A percentile compares a stretch with the other conserved stretches of the same genome.
Evolutionary conservation across 1,140 invertebrate species (phyloP).

Genomic region (Drusus annulatus): DNA sequence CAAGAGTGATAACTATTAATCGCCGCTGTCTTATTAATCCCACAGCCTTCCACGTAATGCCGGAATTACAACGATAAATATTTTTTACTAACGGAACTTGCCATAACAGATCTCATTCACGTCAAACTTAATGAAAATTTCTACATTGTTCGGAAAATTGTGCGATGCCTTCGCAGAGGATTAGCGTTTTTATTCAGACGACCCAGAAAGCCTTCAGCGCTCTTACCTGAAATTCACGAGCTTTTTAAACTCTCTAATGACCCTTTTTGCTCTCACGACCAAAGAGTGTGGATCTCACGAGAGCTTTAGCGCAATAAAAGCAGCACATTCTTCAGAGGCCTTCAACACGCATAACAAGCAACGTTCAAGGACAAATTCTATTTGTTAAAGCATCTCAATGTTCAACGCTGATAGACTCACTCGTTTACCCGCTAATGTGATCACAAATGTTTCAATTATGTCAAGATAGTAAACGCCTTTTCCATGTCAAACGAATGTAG

Average conservation of each 20-base stretch:
- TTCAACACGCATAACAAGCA: no score
- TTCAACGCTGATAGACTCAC: no score
- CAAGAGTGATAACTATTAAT: no score
- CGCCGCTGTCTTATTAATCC: no score
- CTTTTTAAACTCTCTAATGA: constrained; percentile 31
- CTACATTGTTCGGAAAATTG: constrained; percentile 18
- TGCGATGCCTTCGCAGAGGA: not conserved
- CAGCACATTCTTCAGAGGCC: not conserved
- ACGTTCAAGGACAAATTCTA: no score
- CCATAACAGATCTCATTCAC: constrained; percentile 23
- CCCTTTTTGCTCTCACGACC: constrained; percentile 17
- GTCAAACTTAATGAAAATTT: constrained; percentile 24
- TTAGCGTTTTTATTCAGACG: constrained; percentile 7
- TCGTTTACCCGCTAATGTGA: no score
- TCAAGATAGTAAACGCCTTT: no score
- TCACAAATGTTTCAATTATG: no score
- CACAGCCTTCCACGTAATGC: no score
- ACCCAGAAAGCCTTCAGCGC: constrained; percentile 9
- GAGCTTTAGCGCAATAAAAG: constrained; percentile 22
- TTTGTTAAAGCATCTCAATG: no score
- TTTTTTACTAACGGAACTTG: not conserved
- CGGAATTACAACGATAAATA: constrained; percentile 8
- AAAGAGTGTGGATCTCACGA: constrained; percentile 18
- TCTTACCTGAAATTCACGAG: constrained; percentile 26
- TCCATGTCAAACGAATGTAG: no score